Conservation (phyloP, 2,797 vertebrate genomes). For the Typhlichthys subterraneus region DNA sequence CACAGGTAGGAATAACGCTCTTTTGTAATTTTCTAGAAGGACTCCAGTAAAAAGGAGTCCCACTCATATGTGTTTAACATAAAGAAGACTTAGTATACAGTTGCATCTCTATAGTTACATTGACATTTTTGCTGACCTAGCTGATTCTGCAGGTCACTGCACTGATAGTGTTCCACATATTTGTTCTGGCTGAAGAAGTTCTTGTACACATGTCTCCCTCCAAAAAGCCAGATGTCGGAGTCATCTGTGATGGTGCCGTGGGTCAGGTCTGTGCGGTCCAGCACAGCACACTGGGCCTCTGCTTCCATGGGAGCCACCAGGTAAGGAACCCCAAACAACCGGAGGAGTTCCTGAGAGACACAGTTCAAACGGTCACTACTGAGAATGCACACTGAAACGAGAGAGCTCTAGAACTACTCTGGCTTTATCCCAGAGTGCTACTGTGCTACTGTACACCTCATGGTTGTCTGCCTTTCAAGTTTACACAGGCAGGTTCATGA, state of each 20-base stretch:
- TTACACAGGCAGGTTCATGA: too few relatives aligned
- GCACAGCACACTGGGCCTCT: conserved; percentile 90
- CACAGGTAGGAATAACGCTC: too few relatives aligned
- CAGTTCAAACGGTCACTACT: background rate
- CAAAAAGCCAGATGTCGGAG: conserved; percentile 97
- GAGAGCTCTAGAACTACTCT: too few relatives aligned
- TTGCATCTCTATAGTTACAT: background rate
- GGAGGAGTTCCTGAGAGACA: conserved; percentile 85
- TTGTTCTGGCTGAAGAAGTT: conserved; percentile 96
- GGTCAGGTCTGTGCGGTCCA: conserved; percentile 91
- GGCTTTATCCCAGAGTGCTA: too few relatives aligned
- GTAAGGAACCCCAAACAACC: conserved; percentile 91
- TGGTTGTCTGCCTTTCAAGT: too few relatives aligned
- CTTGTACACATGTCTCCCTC: conserved; percentile 93
- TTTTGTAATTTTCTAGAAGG: too few relatives aligned
- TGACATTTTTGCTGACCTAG: conserved; percentile 78
- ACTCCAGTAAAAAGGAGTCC: too few relatives aligned
- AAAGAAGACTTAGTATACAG: too few relatives aligned
- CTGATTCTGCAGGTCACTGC: conserved; percentile 88
- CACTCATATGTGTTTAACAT: too few relatives aligned
- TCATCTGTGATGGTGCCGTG: conserved; percentile 97
- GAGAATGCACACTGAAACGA: background rate
- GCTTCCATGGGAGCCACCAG: conserved; percentile 94
- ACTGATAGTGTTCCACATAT: conserved; percentile 91
- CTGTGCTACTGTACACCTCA: too few relatives aligned